A percentile compares a stretch with the other conserved stretches of the same genome.
Evolutionary conservation across 2,113 vertebrate species (phyloP).

Genomic region (Phylloscopus trochiloides): DNA sequence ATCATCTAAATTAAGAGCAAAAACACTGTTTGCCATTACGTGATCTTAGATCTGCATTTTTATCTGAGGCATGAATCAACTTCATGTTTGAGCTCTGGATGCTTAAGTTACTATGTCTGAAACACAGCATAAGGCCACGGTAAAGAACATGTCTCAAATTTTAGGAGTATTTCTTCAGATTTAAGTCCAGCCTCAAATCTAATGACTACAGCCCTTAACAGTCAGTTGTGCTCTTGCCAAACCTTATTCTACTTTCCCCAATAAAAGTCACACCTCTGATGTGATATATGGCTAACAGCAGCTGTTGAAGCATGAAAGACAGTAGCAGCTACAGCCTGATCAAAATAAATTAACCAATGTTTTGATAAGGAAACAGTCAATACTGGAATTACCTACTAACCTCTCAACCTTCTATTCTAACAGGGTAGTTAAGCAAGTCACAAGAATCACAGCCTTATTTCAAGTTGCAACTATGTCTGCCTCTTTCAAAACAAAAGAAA

Average conservation of each 20-base stretch:
- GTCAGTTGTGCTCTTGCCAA: background rate
- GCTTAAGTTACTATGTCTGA: background rate
- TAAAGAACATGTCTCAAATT: background rate
- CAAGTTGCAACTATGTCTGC: background rate
- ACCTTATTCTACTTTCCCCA: background rate
- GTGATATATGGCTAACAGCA: background rate
- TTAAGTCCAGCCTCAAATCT: background rate
- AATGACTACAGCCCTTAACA: background rate
- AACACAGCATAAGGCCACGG: fast-evolving
- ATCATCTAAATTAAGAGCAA: background rate
- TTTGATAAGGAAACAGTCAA: background rate
- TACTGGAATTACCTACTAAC: background rate
- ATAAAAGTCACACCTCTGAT: background rate
- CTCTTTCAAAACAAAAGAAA: background rate
- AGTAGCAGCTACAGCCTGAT: background rate
- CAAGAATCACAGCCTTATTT: background rate
- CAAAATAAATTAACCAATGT: background rate
- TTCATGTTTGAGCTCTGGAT: background rate
- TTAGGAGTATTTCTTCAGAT: background rate
- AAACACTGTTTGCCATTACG: background rate
- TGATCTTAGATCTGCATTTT: background rate
- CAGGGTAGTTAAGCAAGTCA: background rate
- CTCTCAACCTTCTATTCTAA: background rate
- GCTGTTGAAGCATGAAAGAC: background rate
- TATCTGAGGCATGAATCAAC: background rate